A percentile compares a stretch with the other conserved stretches of the same genome.
Evolutionary conservation across 2,113 vertebrate species (phyloP).

Genomic region (Pachyramphus minor): DNA sequence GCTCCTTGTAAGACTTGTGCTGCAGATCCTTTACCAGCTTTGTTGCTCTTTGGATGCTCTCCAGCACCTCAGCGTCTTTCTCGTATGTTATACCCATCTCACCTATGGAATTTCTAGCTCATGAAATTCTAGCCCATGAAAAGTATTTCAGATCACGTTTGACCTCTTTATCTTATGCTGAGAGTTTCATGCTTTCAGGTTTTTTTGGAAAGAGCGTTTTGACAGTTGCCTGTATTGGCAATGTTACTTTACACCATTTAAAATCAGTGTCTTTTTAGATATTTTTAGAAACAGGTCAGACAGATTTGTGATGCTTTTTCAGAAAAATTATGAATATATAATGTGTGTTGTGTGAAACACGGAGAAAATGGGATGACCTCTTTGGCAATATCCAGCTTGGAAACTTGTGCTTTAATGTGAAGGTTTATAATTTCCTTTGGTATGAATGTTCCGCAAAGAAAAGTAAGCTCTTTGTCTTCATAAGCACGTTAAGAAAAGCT

Average conservation of each 20-base stretch:
- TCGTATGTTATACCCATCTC: not conserved
- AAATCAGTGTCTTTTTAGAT: not conserved
- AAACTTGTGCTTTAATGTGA: not conserved
- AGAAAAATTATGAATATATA: not conserved
- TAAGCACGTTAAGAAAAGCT: not conserved
- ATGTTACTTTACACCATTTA: not conserved
- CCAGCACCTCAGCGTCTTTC: not conserved
- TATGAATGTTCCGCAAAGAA: not conserved
- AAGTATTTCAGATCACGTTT: not conserved
- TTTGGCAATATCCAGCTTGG: not conserved
- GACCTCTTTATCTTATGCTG: not conserved
- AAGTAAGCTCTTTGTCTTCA: not conserved
- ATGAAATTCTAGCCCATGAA: not conserved
- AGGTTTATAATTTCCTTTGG: not conserved
- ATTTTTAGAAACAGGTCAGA: not conserved
- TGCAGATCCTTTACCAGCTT: not conserved
- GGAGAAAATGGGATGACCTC: not conserved
- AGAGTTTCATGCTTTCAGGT: not conserved
- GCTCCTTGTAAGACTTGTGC: not conserved
- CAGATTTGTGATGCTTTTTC: not conserved
- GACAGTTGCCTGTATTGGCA: not conserved
- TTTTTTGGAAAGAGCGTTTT: not conserved
- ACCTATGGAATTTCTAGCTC: not conserved
- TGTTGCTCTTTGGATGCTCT: fast-evolving
- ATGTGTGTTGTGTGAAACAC: not conserved